A percentile compares a stretch with the other conserved stretches of the same genome.
Evolutionary conservation across 2,888 invertebrate species (phyloP).

Genomic region (Cryptophagus acutangulus): DNA sequence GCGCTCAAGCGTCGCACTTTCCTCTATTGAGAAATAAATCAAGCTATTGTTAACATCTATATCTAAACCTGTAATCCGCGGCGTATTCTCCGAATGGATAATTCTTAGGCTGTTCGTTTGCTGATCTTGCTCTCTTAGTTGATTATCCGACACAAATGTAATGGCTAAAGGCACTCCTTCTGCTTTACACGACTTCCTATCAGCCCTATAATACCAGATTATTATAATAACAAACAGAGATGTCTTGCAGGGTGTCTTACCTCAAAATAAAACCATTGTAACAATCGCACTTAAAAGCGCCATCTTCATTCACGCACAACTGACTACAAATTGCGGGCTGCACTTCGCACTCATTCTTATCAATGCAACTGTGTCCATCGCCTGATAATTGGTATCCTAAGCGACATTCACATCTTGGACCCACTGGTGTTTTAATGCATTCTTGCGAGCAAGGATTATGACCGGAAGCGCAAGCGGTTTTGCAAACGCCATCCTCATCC

Average conservation of each 20-base stretch:
- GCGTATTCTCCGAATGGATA: conserved; percentile 48
- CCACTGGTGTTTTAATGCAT: conserved; percentile 62
- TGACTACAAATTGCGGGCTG: conserved; percentile 61
- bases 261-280: conserved; percentile 56
- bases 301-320: conserved; percentile 54
- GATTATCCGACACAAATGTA: conserved; percentile 53
- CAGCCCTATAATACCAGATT: conserved; percentile 45
- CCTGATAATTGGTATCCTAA: conserved; percentile 52
- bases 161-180: conserved; percentile 53
- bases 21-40: conserved; percentile 52
- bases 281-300: conserved; percentile 58
- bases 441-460: conserved; percentile 52
- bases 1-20: conserved; percentile 46
- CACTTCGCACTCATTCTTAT: conserved; percentile 66
- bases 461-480: conserved; percentile 47
- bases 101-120: conserved; percentile 38
- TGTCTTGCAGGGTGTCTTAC: conserved; percentile 32
- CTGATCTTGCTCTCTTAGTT: conserved; percentile 52
- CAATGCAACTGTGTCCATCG: conserved; percentile 57
- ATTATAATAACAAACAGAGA: neutral
- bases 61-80: conserved; percentile 54
- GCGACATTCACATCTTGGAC: conserved; percentile 62
- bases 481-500: conserved; percentile 66
- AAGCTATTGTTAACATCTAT: conserved; percentile 46
- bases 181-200: conserved; percentile 65